Conservation (phyloP, 2,797 vertebrate genomes). For the Aythya fuligula region DNA sequence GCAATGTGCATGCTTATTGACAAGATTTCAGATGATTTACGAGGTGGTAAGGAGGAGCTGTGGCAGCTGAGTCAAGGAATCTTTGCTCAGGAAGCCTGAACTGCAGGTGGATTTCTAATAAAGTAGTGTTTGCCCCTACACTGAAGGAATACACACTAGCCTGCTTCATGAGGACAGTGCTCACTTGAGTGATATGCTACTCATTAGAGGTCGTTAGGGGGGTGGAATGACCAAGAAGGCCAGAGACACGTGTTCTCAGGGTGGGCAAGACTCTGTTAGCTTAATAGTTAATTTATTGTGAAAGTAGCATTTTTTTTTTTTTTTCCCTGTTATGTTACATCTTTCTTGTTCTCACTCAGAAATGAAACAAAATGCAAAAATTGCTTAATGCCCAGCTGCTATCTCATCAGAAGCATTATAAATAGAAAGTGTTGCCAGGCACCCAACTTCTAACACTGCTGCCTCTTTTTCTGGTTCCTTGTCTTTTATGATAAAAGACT, state of each 20-base stretch:
- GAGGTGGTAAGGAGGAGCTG: not conserved
- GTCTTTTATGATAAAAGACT: not conserved
- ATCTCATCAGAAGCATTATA: not conserved
- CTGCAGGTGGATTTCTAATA: not conserved
- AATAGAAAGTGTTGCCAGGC: not conserved
- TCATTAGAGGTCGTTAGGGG: not conserved
- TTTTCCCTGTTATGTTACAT: not conserved
- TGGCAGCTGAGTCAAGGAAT: not conserved
- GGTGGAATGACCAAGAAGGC: not conserved
- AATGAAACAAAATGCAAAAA: constrained; percentile 5
- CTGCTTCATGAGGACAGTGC: not conserved
- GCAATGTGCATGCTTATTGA: not conserved
- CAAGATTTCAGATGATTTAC: not conserved
- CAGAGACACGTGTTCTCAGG: not conserved
- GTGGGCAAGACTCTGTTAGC: not conserved
- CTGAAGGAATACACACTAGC: not conserved
- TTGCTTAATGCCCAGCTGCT: not conserved
- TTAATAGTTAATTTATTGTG: not conserved
- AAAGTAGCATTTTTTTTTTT: not conserved
- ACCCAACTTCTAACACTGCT: not conserved
- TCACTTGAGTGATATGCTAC: not conserved
- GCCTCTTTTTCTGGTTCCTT: not conserved
- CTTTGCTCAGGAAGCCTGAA: not conserved
- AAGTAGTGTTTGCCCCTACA: not conserved
- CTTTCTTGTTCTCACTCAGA: constrained; percentile 12